A percentile compares a stretch with the other conserved stretches of the same genome.
phyloP scores from a whole-genome alignment of 2,888 invertebrate species.

The Netelia melanura region DNA sequence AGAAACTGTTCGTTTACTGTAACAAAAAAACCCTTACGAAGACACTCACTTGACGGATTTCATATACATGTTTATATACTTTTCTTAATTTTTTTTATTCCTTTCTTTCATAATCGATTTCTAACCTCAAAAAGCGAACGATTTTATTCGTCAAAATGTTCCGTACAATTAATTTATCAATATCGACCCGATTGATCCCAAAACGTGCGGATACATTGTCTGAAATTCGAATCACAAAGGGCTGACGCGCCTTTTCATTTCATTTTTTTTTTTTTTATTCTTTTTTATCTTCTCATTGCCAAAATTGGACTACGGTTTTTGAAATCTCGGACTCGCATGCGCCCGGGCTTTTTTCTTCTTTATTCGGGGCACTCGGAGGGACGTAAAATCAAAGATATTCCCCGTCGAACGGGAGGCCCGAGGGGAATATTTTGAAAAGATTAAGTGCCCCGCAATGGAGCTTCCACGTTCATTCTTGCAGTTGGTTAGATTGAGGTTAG shows the following conservation, averaged over 20 bases:
- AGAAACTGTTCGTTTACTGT: slow-evolving; percentile 83
- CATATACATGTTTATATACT: slow-evolving; percentile 10
- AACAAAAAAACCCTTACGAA: slow-evolving; percentile 85
- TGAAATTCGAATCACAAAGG: background rate
- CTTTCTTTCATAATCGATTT: slow-evolving; percentile 6
- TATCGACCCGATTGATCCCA: background rate
- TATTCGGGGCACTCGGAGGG: slow-evolving; percentile 73
- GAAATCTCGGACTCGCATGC: slow-evolving; percentile 82
- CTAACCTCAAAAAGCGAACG: background rate
- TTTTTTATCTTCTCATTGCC: slow-evolving; percentile 24
- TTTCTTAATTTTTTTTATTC: slow-evolving; percentile 13
- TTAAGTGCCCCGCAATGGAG: slow-evolving; percentile 77
- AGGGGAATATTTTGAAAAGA: slow-evolving; percentile 83
- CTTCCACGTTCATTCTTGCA: slow-evolving; percentile 42
- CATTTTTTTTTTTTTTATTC: slow-evolving; percentile 4
- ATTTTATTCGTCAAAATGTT: slow-evolving; percentile 31
- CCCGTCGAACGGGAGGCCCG: slow-evolving; percentile 76
- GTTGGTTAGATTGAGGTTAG: slow-evolving; percentile 35
- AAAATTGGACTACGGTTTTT: slow-evolving; percentile 73
- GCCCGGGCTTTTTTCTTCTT: slow-evolving; percentile 73
- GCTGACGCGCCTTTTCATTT: background rate
- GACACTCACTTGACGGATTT: slow-evolving; percentile 82
- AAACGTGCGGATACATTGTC: background rate
- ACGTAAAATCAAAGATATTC: slow-evolving; percentile 80
- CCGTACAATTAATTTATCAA: slow-evolving; percentile 12